A percentile compares a stretch with the other conserved stretches of the same genome.
Conservation (phyloP, 2,113 vertebrate species). For the Vidua chalybeata region DNA sequence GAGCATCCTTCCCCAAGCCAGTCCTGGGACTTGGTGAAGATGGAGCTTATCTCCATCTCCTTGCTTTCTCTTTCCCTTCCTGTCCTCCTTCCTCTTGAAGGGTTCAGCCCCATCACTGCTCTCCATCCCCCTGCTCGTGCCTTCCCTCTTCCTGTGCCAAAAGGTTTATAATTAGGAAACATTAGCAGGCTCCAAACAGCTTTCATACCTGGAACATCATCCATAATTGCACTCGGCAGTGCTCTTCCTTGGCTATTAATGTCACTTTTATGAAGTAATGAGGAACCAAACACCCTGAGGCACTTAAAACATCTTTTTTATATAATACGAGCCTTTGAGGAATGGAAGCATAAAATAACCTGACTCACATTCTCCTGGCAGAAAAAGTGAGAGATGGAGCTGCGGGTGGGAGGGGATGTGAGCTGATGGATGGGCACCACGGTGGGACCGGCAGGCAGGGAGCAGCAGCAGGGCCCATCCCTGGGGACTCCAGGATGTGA, state of each 20-base stretch:
- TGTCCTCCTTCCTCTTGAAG: constrained; percentile 7
- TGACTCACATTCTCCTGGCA: constrained; percentile 64
- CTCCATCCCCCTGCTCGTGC: constrained; percentile 29
- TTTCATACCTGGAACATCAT: constrained; percentile 84
- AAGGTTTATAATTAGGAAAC: constrained; percentile 84
- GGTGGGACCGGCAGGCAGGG: background rate
- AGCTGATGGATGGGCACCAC: background rate
- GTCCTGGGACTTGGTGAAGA: accelerated
- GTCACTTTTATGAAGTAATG: constrained; percentile 87
- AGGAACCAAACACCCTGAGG: constrained; percentile 84
- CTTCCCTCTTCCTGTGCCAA: constrained; percentile 70
- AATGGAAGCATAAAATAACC: constrained; percentile 80
- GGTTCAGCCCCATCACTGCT: background rate
- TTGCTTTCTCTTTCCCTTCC: background rate
- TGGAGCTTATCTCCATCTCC: background rate
- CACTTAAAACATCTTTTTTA: constrained; percentile 85
- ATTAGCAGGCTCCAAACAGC: constrained; percentile 84
- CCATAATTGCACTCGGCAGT: constrained; percentile 82
- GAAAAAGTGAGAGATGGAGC: constrained; percentile 34
- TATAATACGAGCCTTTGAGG: constrained; percentile 78
- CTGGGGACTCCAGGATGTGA: background rate
- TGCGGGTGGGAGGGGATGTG: background rate
- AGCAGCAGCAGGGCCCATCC: background rate
- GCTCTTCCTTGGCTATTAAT: constrained; percentile 86
- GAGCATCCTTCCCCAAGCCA: background rate